Evolutionary conservation across 2,113 vertebrate genomes (phyloP), one percentile per base, ranked within the genome.

Genomic region (Oryzias curvinotus): DNA sequence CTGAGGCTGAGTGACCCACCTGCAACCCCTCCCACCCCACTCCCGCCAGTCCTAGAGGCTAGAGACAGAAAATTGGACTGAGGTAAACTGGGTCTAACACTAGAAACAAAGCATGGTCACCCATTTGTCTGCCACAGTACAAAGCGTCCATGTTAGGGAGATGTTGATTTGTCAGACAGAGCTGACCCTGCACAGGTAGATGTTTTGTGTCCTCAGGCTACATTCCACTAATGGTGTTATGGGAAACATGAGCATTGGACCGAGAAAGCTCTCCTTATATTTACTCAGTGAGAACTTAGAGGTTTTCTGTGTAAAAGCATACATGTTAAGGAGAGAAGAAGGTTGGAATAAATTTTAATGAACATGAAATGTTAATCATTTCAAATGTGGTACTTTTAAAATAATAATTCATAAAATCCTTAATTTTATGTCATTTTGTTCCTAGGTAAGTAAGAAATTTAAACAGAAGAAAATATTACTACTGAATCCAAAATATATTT

Each of bases 241-340:
- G 80, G 80, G 77, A 89, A 86, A 57, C 76, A 77, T 88, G 85
- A 58, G 26, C 58, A 71, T 18, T 46, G 62, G 62, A 78, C 73
- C 43, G 7, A 68, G 86, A 83, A 88, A 87, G 67, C 60, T 17
- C 57, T 73, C 73, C 86, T 85, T 84, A 85, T 76, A 85, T 83
- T 73, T 83, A 18, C 56, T 54, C 65, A 44, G 47, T 28, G 58
- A 68, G 14, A 3, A 36, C 62, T 43, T 71, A 8, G 47, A 68
- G 57, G 53, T 28, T 30, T 41, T 14, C 28, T 64, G 57, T 26
- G 10, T 14, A 69, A 68, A 62, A 44, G 47, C 6, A 46, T 51
- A 19, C 44, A 43, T 43, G 25, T 14, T 30, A 36, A 21, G 50
- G 18, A 23, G 7, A 42, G 7, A 30, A 30, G 28, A 8, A 7